Base-by-base conservation (phyloP, 2,797 vertebrate species). In the Schizothorax lantsangensis region DNA sequence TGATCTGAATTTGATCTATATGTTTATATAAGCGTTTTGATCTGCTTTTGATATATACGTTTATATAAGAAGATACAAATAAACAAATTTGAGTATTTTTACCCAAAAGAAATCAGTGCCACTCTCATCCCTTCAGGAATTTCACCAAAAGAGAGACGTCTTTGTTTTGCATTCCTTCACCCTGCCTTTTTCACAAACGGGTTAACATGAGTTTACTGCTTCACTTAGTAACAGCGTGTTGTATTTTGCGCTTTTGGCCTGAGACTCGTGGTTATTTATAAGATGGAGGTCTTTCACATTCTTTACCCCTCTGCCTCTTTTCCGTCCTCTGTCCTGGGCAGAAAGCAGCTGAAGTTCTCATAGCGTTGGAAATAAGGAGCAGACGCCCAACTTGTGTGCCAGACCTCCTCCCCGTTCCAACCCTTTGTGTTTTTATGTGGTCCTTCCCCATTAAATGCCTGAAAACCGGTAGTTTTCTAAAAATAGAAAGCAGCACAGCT, bases 221-320 rank as follows among this genome's bases (percentile, higher is more conserved):
- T 95, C 81, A 93, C 95, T 95, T 95, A 95, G 95, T 96, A 96
- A 95, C 96, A 95, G 94, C 95, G 95, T 96, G 95, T 95, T 96
- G 95, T 95, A 95, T 96, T 96, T 95, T 94, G 92, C 92, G 62
- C 93, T 93, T 84, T 94, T 96, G 95, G 95, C 95, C 95, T 93
- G 94, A 95, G 95, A 95, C 92, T 91, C 23, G 94, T 92, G 94
- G 95, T 95, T 97, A 96, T 96, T 96, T 96, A 96, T 96, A 96
- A 95, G 95, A 94, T 93, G 89, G 92, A 95, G 94, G 95, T 95
- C 94, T 96, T 95, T 87, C 94, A 93, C 94, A 94, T 95, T 96
- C 95, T 95, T 80, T 72, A 62, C 73, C 75, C 54, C 47, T 33
- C 66, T 79, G 52, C 33, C 84, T 62, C 84, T 52, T 86, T 85